Base-by-base conservation (phyloP, 2,113 vertebrate species). In the Cettia cetti region DNA sequence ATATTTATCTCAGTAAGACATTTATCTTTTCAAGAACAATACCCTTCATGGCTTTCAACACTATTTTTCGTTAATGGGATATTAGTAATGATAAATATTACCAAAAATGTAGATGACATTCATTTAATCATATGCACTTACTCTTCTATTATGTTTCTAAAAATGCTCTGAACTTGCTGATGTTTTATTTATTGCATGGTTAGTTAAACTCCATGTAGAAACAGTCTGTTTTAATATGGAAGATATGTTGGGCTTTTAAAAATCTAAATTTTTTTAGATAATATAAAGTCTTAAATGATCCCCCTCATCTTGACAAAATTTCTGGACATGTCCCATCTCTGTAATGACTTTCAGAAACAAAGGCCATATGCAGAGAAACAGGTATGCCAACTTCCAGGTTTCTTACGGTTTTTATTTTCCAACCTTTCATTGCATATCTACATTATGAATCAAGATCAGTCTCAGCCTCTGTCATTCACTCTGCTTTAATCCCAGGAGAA, bases 361-460 rank as follows among this genome's bases (percentile, higher is more conserved):
- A 77, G 9, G 60, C 13, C 0, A 0, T 9, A 3, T 19, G 13
- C 15, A 45, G 20, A 77, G 35, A 74, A 49, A 4, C 5, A 10
- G 11, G 13, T 8, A 30, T 24, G 14, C 11, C 80, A 33, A 0
- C 1, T 76, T 79, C 45, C 45, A 49, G 19, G 5, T 30, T 69
- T 44, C 30, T 56, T 42, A 13, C 1, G 6, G 4, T 11, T 57
- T 45, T 52, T 1, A 26, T 88, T 84, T 76, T 56, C 33, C 27
- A 37, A 2, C 1, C 7, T 78, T 50, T 78, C 14, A 24, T 37
- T 88, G 18, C 12, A 22, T 54, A 53, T 47, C 30, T 60, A 35
- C 3, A 10, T 61, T 69, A 52, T 15, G 37, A 86, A 57, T 37
- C 28, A 69, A 66, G 78, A 69, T 52, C 24, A 47, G 13, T 40